A percentile compares a stretch with the other conserved stretches of the same genome.
These are phyloP conservation scores for Atherix ibis DNA, from an alignment of 2,888 invertebrate species.

Conservation along the genomic window DNA sequence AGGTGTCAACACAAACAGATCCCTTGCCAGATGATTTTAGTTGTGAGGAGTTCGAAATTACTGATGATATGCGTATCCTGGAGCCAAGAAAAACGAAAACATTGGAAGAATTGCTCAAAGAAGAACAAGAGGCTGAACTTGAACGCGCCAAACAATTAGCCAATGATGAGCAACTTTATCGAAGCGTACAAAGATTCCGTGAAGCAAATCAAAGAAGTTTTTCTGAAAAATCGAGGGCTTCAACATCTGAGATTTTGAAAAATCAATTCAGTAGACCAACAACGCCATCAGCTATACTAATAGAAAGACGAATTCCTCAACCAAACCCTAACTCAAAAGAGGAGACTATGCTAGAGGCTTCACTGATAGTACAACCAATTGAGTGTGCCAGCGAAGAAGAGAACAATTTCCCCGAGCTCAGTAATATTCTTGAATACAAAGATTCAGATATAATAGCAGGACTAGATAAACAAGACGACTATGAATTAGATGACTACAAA, in stretches of 20 bases:
- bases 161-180: conserved; percentile 38
- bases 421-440: conserved; percentile 8
- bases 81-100: conserved; percentile 26
- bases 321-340: conserved; percentile 42
- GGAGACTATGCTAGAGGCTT: conserved; percentile 46
- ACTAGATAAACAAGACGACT: conserved; percentile 20
- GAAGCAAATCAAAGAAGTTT: conserved; percentile 41
- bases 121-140: conserved; percentile 20
- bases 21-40: conserved; percentile 64
- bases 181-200: conserved; percentile 35
- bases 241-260: conserved; percentile 41
- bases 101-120: conserved; percentile 26
- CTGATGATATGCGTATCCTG: conserved; percentile 29
- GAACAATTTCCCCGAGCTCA: conserved; percentile 6
- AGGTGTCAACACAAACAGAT: conserved; percentile 73
- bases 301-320: conserved; percentile 43
- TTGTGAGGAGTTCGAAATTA: conserved; percentile 39
- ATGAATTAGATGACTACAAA: not conserved
- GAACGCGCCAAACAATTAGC: conserved; percentile 21
- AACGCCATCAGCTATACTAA: conserved; percentile 44
- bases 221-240: conserved; percentile 40
- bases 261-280: conserved; percentile 38
- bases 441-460: conserved; percentile 31
- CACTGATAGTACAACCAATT: conserved; percentile 44
- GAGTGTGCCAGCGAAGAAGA: conserved; percentile 16